These are phyloP conservation scores for Eretmodus cyanostictus DNA, from an alignment of 2,113 vertebrate species.

Conservation along the genomic window DNA sequence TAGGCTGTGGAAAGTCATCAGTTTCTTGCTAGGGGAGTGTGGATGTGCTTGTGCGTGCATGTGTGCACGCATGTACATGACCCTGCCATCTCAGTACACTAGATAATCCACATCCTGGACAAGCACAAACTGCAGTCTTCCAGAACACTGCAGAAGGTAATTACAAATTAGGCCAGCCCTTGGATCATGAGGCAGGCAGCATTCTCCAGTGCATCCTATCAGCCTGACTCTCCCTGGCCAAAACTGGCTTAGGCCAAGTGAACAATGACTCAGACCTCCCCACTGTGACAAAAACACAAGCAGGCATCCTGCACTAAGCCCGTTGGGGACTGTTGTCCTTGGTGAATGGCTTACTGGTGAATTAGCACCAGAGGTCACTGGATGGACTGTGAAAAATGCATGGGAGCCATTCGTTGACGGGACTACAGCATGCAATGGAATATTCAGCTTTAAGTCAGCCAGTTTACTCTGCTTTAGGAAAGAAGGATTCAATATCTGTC, in stretches of 20 bases:
- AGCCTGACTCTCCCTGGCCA: slow-evolving; percentile 17
- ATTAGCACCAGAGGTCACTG: slow-evolving; percentile 43
- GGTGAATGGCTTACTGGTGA: slow-evolving; percentile 44
- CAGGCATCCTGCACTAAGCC: slow-evolving; percentile 29
- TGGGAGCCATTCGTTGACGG: neutral
- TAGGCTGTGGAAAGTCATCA: slow-evolving; percentile 38
- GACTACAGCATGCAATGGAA: neutral
- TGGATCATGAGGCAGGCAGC: slow-evolving; percentile 46
- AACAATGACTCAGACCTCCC: slow-evolving; percentile 58
- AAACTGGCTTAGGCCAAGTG: slow-evolving; percentile 50
- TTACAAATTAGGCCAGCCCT: slow-evolving; percentile 66
- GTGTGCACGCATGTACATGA: neutral
- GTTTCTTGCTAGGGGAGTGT: neutral
- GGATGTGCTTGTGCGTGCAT: neutral
- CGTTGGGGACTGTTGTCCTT: slow-evolving; percentile 30
- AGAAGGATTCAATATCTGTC: neutral
- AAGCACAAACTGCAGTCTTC: slow-evolving; percentile 62
- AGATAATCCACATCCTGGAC: slow-evolving; percentile 61
- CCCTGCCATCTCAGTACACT: slow-evolving; percentile 38
- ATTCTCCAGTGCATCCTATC: slow-evolving; percentile 47
- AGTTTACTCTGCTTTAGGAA: neutral
- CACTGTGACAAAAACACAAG: slow-evolving; percentile 39
- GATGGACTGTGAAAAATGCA: neutral
- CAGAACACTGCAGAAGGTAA: slow-evolving; percentile 70
- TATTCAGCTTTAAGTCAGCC: neutral